Evolutionary conservation across 2,113 vertebrate species (phyloP), one percentile per base, ranked within the genome.

Genomic region (Apaloderma vittatum): DNA sequence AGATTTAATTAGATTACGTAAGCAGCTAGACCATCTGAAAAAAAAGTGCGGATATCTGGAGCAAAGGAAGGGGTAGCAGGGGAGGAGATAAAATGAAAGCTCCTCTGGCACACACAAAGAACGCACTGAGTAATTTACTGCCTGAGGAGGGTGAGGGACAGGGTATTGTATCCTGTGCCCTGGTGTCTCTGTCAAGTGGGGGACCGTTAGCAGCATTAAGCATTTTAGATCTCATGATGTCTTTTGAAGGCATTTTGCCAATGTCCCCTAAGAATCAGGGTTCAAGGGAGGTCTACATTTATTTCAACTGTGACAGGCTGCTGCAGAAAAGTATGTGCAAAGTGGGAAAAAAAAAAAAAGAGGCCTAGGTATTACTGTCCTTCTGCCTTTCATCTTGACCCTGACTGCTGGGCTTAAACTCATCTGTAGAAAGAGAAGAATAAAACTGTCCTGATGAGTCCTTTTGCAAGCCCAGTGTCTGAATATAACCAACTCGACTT

Each of bases 71-170:
- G 36, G 77, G 85, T 51, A 82, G 29, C 61, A 85, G 43, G 13
- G 84, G 40, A 93, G 36, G 61, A 94, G 77, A 59, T 85, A 78
- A 91, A 65, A 80, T 3, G 1, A 2, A 3, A 91, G 18, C 30
- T 92, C 46, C 30, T 58, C 65, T n/a, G 63, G n/a, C 43, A 27
- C 55, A 32, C 54, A 48, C 71, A 45, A 51, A 65, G 62, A 15
- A 65, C 85, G 85, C 51, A 85, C 70, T 22, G 54, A 90, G 40
- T 55, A 68, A 68, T 92, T 94, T 86, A 68, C 46, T 80, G 62
- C 67, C 72, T 88, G 57, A 79, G 74, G 75, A 72, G 40, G 23
- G 49, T 36, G 45, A 83, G n/a, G 57, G 36, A 90, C 26, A 75
- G 74, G 48, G 66, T 92, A 72, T 57, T 76, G 57, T 36, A 58